Conservation (phyloP, 2,888 invertebrate genomes). For the Helobdella robusta region DNA sequence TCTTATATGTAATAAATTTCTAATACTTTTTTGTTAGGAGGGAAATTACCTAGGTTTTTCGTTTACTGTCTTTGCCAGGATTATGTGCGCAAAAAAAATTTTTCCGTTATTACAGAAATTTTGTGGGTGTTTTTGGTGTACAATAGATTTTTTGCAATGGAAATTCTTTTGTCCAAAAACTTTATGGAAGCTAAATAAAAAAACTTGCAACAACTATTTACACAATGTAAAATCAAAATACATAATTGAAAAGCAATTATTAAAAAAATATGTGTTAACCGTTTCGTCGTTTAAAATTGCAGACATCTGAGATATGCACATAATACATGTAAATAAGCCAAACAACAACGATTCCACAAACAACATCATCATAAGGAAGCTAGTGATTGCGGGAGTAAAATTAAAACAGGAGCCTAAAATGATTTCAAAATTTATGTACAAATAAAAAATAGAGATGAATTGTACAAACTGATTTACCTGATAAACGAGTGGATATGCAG, state of each 20-base stretch:
- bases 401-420: slow-evolving; percentile 64
- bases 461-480: slow-evolving; percentile 53
- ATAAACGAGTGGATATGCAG: slow-evolving; percentile 87
- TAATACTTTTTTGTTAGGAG: no score
- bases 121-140: no score
- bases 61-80: no score
- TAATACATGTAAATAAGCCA: slow-evolving; percentile 91
- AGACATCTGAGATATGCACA: slow-evolving; percentile 89
- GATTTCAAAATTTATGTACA: not conserved
- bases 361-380: slow-evolving; percentile 58
- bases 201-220: no score
- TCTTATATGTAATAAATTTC: no score
- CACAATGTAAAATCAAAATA: not conserved
- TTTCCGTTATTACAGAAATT: no score
- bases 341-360: slow-evolving; percentile 82
- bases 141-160: no score
- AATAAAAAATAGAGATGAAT: not conserved
- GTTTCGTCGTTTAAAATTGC: slow-evolving; percentile 98
- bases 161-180: no score
- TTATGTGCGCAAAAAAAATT: no score
- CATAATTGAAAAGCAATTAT: not conserved
- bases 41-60: no score
- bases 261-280: slow-evolving; percentile 47
- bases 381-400: slow-evolving; percentile 89
- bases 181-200: no score